Conservation (phyloP, 2,113 vertebrate species). For the Myrmophylax atrothorax region DNA sequence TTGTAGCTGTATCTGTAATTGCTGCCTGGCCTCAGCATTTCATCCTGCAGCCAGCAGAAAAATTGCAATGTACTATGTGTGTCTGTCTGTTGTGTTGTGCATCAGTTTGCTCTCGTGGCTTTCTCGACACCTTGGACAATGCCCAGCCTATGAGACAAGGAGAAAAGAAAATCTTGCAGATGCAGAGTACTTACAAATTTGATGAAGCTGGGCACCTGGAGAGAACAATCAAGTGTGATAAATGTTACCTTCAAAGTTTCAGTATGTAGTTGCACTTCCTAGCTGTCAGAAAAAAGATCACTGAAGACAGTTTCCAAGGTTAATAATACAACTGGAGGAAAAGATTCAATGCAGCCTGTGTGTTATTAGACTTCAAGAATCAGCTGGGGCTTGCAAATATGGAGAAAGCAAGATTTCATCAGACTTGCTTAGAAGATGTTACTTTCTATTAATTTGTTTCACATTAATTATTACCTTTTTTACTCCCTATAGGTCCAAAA, state of each 20-base stretch:
- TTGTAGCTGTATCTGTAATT: neutral
- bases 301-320: neutral
- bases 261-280: neutral
- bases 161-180: neutral
- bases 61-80: neutral
- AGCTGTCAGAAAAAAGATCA: neutral
- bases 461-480: neutral
- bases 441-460: neutral
- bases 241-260: neutral
- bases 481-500: fast-evolving
- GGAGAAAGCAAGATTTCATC: neutral
- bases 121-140: neutral
- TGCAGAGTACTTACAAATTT: neutral
- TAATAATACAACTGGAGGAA: neutral
- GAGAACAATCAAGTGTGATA: neutral
- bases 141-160: neutral
- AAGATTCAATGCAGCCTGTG: neutral
- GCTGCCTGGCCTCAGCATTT: neutral
- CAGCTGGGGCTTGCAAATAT: neutral
- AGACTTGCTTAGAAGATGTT: neutral
- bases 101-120: neutral
- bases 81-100: neutral
- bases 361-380: neutral
- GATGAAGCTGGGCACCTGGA: neutral
- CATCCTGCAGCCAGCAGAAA: neutral